Evolutionary conservation across 2,797 vertebrate species (phyloP), one percentile per base, ranked within the genome.

Genomic region (Girardinus metallicus): DNA sequence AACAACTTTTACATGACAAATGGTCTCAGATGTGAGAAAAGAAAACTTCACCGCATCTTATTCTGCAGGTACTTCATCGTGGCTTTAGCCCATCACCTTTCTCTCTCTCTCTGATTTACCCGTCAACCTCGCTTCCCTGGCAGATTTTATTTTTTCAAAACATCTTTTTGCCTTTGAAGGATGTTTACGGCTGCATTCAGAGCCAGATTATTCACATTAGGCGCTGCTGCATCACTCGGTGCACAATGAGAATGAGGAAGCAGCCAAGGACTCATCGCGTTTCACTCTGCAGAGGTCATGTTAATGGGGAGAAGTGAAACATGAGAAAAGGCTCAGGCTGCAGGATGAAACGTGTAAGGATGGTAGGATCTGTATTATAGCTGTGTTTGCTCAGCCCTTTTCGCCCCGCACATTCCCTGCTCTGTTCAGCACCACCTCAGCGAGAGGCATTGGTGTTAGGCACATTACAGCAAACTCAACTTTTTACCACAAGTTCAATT

Each of bases 341-440:
- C 68, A 71, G 68, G 41, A 71, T 31, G 49, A 71, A 70, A 47
- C 4, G 29, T 39, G 60, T 21, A 72, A 34, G 47, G 47, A 66
- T 47, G 73, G 46, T 41, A 2, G 13, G 10, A 73, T 71, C 46
- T 73, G 68, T 73, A n/a, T 73, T 36, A 73, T 11, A 15, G 41
- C 66, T 44, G 36, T 57, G 46, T 49, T 64, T 81, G 44, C 46
- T 55, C 60, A 62, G 76, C 26, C 11, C 49, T 75, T 60, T 71
- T 18, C 18, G 21, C 64, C 5, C 5, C 29, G n/a, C 4, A 57
- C 10, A 2, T 44, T 18, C 53, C 26, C 41, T 16, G 21, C 12
- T 68, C 21, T 68, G 64, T 26, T 68, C 11, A 68, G 36, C 12
- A 44, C 26, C 68, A 29, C 41, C 43, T 44, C 68, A 71, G 68